Conservation (phyloP, 1,140 invertebrate genomes). For the Aphis gossypii region DNA sequence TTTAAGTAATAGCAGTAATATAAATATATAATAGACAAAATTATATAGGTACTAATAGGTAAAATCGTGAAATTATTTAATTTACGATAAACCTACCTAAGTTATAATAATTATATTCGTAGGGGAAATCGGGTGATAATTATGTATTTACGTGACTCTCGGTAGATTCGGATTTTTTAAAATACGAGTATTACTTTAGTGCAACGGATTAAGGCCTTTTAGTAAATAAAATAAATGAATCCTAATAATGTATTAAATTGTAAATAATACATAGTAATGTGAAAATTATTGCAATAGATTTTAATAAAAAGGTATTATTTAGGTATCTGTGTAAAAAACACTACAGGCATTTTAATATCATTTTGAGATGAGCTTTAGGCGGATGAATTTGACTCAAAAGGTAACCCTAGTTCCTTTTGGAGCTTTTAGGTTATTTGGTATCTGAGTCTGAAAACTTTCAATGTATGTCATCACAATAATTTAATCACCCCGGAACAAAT, state of each 20-base stretch:
- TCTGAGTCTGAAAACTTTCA: background rate
- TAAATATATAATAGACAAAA: background rate
- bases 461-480: background rate
- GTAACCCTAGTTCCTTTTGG: too few species aligned
- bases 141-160: background rate
- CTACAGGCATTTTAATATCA: background rate
- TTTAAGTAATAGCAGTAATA: background rate
- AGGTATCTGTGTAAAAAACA: background rate
- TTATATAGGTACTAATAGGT: background rate
- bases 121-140: background rate
- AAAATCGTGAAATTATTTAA: constrained; percentile 1
- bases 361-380: background rate
- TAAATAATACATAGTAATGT: background rate
- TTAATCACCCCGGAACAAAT: background rate
- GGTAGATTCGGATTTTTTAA: background rate
- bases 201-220: background rate
- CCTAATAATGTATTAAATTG: background rate
- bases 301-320: background rate
- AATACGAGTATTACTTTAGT: background rate
- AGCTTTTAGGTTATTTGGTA: background rate
- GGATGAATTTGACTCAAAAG: background rate
- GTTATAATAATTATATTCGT: background rate
- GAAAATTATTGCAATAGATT: background rate
- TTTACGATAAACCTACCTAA: background rate
- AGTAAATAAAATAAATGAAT: background rate